Evolutionary conservation across 2,888 invertebrate species (phyloP).

Genomic region (Therioaphis trifolii): DNA sequence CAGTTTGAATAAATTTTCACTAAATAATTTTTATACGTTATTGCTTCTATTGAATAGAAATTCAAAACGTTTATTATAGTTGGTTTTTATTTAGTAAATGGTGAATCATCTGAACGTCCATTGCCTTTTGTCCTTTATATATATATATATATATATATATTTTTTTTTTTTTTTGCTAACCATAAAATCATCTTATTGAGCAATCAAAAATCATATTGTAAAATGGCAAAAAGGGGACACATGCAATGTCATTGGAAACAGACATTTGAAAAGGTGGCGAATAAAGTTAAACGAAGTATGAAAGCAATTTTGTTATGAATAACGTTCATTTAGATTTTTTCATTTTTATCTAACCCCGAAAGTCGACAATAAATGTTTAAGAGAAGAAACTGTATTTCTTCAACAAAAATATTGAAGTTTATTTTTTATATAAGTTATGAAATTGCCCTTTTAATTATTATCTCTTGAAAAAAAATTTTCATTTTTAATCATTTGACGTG

Average conservation of each 20-base stretch:
- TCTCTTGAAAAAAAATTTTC: too few relatives aligned
- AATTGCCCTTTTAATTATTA: too few relatives aligned
- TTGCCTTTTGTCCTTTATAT: conserved; percentile 33
- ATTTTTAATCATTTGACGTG: too few relatives aligned
- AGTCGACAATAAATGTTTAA: neutral
- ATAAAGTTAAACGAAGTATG: conserved; percentile 60
- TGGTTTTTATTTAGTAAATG: conserved; percentile 2
- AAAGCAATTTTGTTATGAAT: conserved; percentile 61
- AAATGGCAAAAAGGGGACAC: conserved; percentile 52
- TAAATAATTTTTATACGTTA: too few relatives aligned
- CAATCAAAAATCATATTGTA: conserved; percentile 60
- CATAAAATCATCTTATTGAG: conserved; percentile 33
- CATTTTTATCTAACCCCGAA: conserved; percentile 15
- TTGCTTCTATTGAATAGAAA: too few relatives aligned
- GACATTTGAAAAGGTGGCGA: conserved; percentile 57
- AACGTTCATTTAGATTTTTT: conserved; percentile 61
- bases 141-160: neutral
- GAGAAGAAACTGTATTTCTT: neutral
- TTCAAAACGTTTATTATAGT: neutral
- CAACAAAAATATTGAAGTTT: too few relatives aligned
- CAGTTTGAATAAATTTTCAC: too few relatives aligned
- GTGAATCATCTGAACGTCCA: neutral
- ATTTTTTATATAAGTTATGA: too few relatives aligned
- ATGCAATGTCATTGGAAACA: conserved; percentile 47
- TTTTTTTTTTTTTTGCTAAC: neutral